Percentiles rank a stretch among this genome's conserved stretches.
These are phyloP conservation scores for Anisognathus igniventris DNA, from an alignment of 2,797 vertebrate species.

Conservation along the genomic window DNA sequence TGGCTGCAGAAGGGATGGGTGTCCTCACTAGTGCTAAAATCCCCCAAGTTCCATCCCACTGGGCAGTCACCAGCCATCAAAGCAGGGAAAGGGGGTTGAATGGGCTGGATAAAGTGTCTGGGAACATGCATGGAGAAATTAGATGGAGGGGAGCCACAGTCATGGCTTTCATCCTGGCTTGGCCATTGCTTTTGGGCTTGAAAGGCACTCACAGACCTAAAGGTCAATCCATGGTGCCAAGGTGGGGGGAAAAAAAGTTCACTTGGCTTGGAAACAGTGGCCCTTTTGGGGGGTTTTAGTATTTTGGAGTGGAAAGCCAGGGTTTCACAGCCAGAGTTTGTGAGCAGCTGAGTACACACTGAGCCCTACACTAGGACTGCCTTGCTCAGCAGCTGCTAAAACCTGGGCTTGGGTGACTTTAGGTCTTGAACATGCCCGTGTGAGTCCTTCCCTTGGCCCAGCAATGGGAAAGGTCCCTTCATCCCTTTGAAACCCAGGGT, in stretches of 20 bases:
- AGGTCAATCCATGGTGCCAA: rapidly evolving
- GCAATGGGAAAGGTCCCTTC: neutral
- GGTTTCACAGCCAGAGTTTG: neutral
- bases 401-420: neutral
- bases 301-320: neutral
- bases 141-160: neutral
- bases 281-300: rapidly evolving
- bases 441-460: neutral
- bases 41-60: neutral
- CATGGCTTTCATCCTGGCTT: neutral
- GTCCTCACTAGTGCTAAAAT: neutral
- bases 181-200: neutral
- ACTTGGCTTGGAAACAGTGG: neutral
- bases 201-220: neutral
- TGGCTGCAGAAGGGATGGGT: neutral
- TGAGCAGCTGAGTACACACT: neutral
- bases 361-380: neutral
- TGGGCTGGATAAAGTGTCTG: neutral
- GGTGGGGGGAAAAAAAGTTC: neutral
- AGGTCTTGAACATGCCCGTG: neutral
- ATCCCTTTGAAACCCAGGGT: neutral
- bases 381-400: neutral
- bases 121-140: neutral
- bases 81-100: neutral
- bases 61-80: neutral